phyloP scores from a whole-genome alignment of 1,140 invertebrate genomes.

The Trypoxylus dichotomus region DNA sequence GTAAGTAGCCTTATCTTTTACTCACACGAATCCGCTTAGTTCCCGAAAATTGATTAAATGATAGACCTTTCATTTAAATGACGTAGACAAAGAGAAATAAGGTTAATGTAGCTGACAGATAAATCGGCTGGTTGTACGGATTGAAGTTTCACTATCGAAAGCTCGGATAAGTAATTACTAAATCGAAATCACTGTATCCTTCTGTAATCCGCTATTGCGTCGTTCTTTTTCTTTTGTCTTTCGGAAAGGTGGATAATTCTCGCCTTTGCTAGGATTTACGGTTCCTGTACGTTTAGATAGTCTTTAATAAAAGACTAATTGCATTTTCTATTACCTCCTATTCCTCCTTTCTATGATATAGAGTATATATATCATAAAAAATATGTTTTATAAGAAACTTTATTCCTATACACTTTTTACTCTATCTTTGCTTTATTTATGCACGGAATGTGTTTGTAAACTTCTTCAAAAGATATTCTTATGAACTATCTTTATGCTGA shows the following conservation, averaged over 20 bases:
- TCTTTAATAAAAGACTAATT: no score
- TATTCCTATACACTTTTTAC: no score
- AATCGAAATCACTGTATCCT: slow-evolving; percentile 9
- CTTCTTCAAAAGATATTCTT: no score
- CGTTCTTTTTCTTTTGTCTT: background rate
- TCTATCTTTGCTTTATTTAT: no score
- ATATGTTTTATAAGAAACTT: no score
- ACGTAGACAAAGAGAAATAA: slow-evolving; percentile 27
- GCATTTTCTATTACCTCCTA: no score
- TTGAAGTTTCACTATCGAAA: slow-evolving; percentile 14
- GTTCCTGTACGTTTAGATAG: no score
- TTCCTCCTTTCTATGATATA: no score
- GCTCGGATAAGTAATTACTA: slow-evolving; percentile 28
- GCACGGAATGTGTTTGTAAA: no score
- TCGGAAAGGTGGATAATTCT: background rate
- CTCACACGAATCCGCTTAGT: background rate
- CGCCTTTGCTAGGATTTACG: background rate
- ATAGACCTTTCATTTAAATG: slow-evolving; percentile 11
- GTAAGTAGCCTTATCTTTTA: slow-evolving; percentile 10
- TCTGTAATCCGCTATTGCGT: background rate
- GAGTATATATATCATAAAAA: no score
- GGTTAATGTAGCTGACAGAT: slow-evolving; percentile 27
- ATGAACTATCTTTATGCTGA: no score
- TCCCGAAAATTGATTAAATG: background rate
- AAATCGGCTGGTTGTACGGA: slow-evolving; percentile 2